These are phyloP conservation scores for Trididemnum nubilum DNA, from an alignment of 23 tunicate genomes.

Conservation along the genomic window DNA sequence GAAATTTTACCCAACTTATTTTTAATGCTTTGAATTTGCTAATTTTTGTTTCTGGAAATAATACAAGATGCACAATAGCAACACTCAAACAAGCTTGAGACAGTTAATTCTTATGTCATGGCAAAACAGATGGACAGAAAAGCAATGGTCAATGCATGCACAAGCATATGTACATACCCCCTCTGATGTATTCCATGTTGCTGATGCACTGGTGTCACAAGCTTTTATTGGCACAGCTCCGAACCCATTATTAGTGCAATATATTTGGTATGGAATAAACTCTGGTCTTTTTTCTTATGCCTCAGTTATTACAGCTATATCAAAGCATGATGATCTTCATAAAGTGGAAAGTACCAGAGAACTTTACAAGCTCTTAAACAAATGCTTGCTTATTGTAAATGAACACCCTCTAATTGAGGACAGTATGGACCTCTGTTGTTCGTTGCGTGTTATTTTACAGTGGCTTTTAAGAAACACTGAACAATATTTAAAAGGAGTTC, in stretches of 20 bases:
- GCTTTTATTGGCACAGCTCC: conserved; percentile 89
- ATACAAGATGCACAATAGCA: conserved; percentile 23
- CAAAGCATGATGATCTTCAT: conserved; percentile 81
- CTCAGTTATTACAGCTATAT: conserved; percentile 75
- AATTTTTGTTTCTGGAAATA: no score
- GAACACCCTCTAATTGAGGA: conserved; percentile 61
- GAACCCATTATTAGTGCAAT: conserved; percentile 41
- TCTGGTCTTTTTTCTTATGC: conserved; percentile 68
- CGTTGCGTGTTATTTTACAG: conserved; percentile 66
- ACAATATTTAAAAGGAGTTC: conserved; percentile 57
- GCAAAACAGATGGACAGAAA: conserved; percentile 84
- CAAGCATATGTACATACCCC: conserved; percentile 43
- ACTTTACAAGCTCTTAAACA: conserved; percentile 38
- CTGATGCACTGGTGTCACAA: conserved; percentile 74
- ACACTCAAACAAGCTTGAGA: conserved; percentile 40
- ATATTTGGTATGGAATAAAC: conserved; percentile 56
- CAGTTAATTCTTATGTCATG: conserved; percentile 72
- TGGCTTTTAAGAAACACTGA: conserved; percentile 89
- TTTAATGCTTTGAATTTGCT: no score
- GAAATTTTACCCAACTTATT: no score
- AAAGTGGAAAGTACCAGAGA: conserved; percentile 65
- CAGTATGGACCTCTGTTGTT: conserved; percentile 64
- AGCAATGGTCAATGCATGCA: conserved; percentile 69
- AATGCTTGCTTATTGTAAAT: conserved; percentile 37
- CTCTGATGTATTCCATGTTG: conserved; percentile 73